Evolutionary conservation across 2,113 vertebrate genomes (phyloP).

Genomic region (Chloebia gouldiae): DNA sequence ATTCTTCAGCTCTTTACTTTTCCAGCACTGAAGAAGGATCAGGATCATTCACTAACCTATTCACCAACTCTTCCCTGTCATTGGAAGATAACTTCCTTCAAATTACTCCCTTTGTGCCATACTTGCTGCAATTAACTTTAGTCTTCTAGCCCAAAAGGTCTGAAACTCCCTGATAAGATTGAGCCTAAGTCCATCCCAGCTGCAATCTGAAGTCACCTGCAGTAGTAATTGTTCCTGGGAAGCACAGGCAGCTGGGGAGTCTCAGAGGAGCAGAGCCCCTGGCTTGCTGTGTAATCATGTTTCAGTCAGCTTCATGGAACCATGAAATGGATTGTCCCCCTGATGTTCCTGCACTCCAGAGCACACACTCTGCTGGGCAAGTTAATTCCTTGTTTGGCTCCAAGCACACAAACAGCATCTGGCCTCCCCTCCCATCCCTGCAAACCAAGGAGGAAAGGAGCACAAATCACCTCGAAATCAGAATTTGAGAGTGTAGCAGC

Average conservation of each 20-base stretch:
- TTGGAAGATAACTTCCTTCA: slow-evolving; percentile 12
- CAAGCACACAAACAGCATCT: slow-evolving; percentile 27
- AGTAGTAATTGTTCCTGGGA: background rate
- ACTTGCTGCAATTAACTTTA: background rate
- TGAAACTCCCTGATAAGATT: slow-evolving; percentile 42
- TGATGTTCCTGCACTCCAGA: background rate
- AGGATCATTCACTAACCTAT: background rate
- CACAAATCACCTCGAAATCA: slow-evolving; percentile 65
- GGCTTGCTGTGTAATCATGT: slow-evolving; percentile 52
- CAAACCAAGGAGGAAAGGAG: slow-evolving; percentile 30
- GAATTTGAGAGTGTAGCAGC: background rate
- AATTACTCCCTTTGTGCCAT: background rate
- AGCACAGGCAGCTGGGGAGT: background rate
- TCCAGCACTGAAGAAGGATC: background rate
- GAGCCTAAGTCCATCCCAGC: background rate
- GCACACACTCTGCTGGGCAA: background rate
- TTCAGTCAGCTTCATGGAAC: slow-evolving; percentile 61
- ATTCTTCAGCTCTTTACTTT: background rate
- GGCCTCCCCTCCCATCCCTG: slow-evolving; percentile 5
- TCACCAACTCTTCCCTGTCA: background rate
- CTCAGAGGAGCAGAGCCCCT: background rate
- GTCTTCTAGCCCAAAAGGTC: background rate
- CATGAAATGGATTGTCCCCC: slow-evolving; percentile 58
- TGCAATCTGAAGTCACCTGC: background rate
- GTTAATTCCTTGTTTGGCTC: slow-evolving; percentile 50